Conservation (phyloP, 1,140 invertebrate genomes). For the Lordiphosa mommai region DNA sequence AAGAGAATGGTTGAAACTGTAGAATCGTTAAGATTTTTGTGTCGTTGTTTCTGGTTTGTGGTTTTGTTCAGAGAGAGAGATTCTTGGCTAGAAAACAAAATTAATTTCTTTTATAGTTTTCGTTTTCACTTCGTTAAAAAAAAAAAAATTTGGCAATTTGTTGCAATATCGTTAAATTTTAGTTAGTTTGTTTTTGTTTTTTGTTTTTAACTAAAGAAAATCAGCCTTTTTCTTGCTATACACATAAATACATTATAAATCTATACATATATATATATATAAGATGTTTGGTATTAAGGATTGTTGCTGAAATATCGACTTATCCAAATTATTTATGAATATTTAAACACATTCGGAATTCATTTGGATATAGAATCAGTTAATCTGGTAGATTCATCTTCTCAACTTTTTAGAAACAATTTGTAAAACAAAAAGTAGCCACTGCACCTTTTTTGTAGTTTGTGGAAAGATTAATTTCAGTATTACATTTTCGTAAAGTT, state of each 20-base stretch:
- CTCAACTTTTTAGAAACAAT: too few relatives aligned
- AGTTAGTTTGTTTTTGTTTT: conserved; percentile 27
- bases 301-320: neutral
- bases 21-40: conserved; percentile 13
- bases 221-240: conserved; percentile 76
- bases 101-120: conserved; percentile 12
- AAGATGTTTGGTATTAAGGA: conserved; percentile 11
- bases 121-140: conserved; percentile 24
- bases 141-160: conserved; percentile 75
- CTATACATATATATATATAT: conserved; percentile 25
- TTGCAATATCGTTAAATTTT: conserved; percentile 58
- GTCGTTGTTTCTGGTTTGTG: conserved; percentile 1
- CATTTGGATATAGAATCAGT: too few relatives aligned
- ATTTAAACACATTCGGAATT: too few relatives aligned
- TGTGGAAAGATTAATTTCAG: too few relatives aligned
- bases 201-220: conserved; percentile 66
- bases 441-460: too few relatives aligned
- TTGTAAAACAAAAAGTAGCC: too few relatives aligned
- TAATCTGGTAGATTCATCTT: too few relatives aligned
- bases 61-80: conserved; percentile 17
- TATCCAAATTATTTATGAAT: too few relatives aligned
- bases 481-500: too few relatives aligned
- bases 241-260: conserved; percentile 59
- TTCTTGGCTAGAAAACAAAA: conserved; percentile 27
- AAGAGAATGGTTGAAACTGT: conserved; percentile 24